Base-by-base conservation (phyloP, 2,113 vertebrate genomes). In the Thalassoma bifasciatum region DNA sequence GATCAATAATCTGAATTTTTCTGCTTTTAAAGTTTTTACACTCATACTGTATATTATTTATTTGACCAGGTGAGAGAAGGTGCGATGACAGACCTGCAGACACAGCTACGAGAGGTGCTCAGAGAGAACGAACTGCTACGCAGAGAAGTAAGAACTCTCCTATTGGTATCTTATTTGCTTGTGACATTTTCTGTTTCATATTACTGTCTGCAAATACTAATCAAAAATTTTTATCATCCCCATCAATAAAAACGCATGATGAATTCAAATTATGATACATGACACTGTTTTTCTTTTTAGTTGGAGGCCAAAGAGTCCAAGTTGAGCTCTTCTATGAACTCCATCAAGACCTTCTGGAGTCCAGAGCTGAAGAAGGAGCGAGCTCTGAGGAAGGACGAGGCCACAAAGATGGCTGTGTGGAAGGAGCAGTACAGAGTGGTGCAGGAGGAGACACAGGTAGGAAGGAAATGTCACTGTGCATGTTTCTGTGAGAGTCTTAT, bases 281-380 rank as follows among this genome's bases (percentile, higher is more conserved):
- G 10, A 36, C 66, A n/a, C 34, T 71, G 9, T 2, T 84, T 66
- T 61, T 1, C n/a, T n/a, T 24, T 62, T 14, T 11, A 92, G 91
- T 94, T 98, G 72, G 97, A 99, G 75, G 94, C 95, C 22, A 99
- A 98, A 65, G 98, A 99, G 83, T 98, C 97, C 88, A 99, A 99
- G 86, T 83, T 99, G 73, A 98, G 97, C 77, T 99, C 98, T 11
- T 99, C 97, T 30, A 99, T 99, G 97, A 98, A 97, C 86, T 98
- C 97, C 67, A 99, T 99, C 86, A 99, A 99, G 93, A 99, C 97
- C 8, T 99, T 99, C 80, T 99, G 98, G 98, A 99, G 97, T 82
- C 98, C 98, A 0, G 98, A 99, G 91, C 93, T 99, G 72, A 99
- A 99, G 93, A 99, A 99, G 65, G 98, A 99, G 86, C 88, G 97